Conservation (phyloP, 2,888 invertebrate genomes). For the Oligia fasciuncula region DNA sequence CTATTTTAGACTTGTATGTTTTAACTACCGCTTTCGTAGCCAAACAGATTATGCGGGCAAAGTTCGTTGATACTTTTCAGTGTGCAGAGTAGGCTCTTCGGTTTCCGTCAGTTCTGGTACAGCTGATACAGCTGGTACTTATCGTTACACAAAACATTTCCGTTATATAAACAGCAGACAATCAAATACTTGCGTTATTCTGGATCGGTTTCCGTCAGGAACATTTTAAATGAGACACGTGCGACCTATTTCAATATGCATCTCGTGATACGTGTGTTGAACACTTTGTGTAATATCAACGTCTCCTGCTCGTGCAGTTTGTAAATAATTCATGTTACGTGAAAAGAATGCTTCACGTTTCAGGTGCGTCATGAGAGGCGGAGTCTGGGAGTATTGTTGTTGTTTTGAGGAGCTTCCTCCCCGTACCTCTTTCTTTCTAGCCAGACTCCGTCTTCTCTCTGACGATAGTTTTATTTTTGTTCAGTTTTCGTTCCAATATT, state of each 20-base stretch:
- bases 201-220: slow-evolving; percentile 23
- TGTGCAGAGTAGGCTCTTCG: neutral
- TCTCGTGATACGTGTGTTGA: slow-evolving; percentile 44
- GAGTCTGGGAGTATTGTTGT: slow-evolving; percentile 17
- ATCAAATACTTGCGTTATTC: neutral
- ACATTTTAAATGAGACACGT: slow-evolving; percentile 40
- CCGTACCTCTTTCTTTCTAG: slow-evolving; percentile 6
- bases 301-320: slow-evolving; percentile 62
- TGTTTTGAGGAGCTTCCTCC: slow-evolving; percentile 30
- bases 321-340: slow-evolving; percentile 58
- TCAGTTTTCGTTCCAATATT: slow-evolving; percentile 23
- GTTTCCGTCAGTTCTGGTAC: neutral
- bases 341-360: slow-evolving; percentile 41
- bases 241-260: slow-evolving; percentile 61
- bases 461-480: slow-evolving; percentile 25
- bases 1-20: slow-evolving; percentile 30
- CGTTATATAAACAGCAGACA: neutral
- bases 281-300: slow-evolving; percentile 54
- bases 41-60: slow-evolving; percentile 6
- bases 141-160: neutral
- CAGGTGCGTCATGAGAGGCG: slow-evolving; percentile 22
- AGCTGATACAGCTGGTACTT: neutral
- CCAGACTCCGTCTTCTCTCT: slow-evolving; percentile 29
- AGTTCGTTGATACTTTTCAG: slow-evolving; percentile 11
- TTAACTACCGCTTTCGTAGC: slow-evolving; percentile 20